Base-by-base conservation (phyloP, 2,888 invertebrate species). In the Lottia scabra region DNA sequence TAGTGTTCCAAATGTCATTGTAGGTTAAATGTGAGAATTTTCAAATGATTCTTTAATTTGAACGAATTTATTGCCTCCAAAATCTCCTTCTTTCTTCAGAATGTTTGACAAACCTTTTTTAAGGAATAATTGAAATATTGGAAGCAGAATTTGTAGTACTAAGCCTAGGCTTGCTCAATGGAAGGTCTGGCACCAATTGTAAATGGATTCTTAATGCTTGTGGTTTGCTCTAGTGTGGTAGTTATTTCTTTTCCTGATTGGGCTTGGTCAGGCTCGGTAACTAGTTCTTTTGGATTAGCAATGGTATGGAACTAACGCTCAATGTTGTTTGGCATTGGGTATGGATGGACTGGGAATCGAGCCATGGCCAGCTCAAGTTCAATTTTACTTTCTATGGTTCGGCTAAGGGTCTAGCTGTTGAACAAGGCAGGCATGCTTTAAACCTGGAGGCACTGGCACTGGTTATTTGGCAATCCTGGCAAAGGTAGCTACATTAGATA, bases 401-500 rank as follows among this genome's bases (percentile, higher is more conserved):
- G 56, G 56, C 56, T 23, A 56, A 56, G 56, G 56, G 23, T 23
- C 23, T 12, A 19, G 13, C 56, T 56, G 12, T 38, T 38, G 38
- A 38, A 38, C 10, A 23, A 56, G 56, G 56, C 56, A 56, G 56
- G 56, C 56, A 56, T 56, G 56, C 56, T 56, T 56, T 56, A 23
- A 30, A 23, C 56, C 56, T 56, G 56, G 56, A 23, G 56, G 19
- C 23, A 56, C 56, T 56, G 56, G 38, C 38, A 8, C 10, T 38
- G 56, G 56, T 56, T 56, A 56, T 56, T 56, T 56, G 56, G 56
- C 56, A 56, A 56, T 23, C 56, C 23, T 56, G 56, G 56, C 56
- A 23, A 23, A 56, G 56, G 56, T 23, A 56, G 56, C 56, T 56
- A 56, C 56, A 56, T 56, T 56, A 56, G 19, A 56, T 8, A 56